These are phyloP conservation scores for Prochilodus magdalenae DNA, from an alignment of 2,113 vertebrate species.

Conservation along the genomic window DNA sequence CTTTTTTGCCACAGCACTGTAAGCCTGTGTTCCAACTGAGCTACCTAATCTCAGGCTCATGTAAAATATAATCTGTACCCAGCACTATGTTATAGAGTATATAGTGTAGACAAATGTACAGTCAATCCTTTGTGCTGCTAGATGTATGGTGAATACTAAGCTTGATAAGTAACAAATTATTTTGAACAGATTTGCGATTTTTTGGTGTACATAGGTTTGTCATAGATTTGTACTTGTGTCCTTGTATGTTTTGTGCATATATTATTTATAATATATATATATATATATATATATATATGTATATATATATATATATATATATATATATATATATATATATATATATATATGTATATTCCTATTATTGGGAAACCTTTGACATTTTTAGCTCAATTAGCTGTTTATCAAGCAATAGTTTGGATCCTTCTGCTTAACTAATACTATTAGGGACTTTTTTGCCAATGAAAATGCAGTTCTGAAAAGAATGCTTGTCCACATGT, in stretches of 20 bases:
- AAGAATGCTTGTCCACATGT: slow-evolving; percentile 8
- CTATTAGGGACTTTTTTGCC: slow-evolving; percentile 3
- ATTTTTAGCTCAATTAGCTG: slow-evolving; percentile 36
- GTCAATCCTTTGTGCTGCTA: slow-evolving; percentile 75
- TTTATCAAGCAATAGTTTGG: slow-evolving; percentile 37
- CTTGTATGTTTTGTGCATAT: slow-evolving; percentile 62
- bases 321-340: slow-evolving; percentile 43
- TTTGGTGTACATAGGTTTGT: slow-evolving; percentile 71
- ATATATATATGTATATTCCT: slow-evolving; percentile 53
- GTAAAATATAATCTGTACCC: slow-evolving; percentile 10
- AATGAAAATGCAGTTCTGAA: slow-evolving; percentile 3
- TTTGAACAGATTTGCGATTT: slow-evolving; percentile 70
- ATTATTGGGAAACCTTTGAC: slow-evolving; percentile 27
- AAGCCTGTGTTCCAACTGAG: slow-evolving; percentile 19
- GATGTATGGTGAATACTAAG: slow-evolving; percentile 56
- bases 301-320: slow-evolving; percentile 56
- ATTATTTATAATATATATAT: slow-evolving; percentile 70
- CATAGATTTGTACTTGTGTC: slow-evolving; percentile 64
- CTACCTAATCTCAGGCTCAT: slow-evolving; percentile 28
- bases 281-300: slow-evolving; percentile 67
- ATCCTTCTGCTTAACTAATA: slow-evolving; percentile 29
- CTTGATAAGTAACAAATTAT: slow-evolving; percentile 66
- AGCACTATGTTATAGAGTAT: slow-evolving; percentile 45
- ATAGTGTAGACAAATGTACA: slow-evolving; percentile 55
- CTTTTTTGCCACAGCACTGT: slow-evolving; percentile 31